phyloP scores from a whole-genome alignment of 2,113 vertebrate species.

The Dascyllus trimaculatus region DNA sequence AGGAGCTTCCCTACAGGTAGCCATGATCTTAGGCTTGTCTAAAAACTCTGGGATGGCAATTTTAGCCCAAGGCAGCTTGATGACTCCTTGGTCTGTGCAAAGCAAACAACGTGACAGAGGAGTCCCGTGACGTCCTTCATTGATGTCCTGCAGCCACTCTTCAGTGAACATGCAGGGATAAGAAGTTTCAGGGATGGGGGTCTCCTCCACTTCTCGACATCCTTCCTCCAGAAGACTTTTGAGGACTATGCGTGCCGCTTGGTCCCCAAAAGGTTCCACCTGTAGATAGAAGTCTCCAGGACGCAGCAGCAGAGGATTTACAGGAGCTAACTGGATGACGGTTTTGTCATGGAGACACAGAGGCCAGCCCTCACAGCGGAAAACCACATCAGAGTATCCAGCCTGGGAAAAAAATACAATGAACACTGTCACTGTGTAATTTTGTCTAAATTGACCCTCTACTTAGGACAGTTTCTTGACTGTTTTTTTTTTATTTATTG shows the following conservation, averaged over 20 bases:
- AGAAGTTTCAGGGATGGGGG: conserved; percentile 85
- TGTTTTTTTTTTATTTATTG: neutral
- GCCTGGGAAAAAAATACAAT: conserved; percentile 79
- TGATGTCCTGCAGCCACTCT: conserved; percentile 90
- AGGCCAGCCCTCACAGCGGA: conserved; percentile 95
- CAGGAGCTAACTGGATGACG: conserved; percentile 90
- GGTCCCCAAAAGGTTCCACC: conserved; percentile 89
- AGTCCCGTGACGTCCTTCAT: conserved; percentile 77
- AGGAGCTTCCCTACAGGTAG: conserved; percentile 36
- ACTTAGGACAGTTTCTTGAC: neutral
- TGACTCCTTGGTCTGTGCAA: conserved; percentile 90
- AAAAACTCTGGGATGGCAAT: conserved; percentile 91
- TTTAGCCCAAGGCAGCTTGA: conserved; percentile 88
- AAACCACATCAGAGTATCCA: conserved; percentile 90
- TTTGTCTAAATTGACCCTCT: neutral
- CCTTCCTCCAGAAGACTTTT: conserved; percentile 91
- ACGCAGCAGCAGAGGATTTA: conserved; percentile 92
- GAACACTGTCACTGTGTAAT: neutral
- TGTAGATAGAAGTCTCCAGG: conserved; percentile 96
- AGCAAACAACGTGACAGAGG: conserved; percentile 90
- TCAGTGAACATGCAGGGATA: conserved; percentile 91
- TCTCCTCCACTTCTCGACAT: conserved; percentile 86
- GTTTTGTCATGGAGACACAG: conserved; percentile 91
- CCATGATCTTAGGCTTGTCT: conserved; percentile 77
- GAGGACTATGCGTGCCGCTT: conserved; percentile 88